Evolutionary conservation across 2,113 vertebrate genomes (phyloP), one percentile per base, ranked within the genome.

Genomic region (Oenanthe oenanthe): DNA sequence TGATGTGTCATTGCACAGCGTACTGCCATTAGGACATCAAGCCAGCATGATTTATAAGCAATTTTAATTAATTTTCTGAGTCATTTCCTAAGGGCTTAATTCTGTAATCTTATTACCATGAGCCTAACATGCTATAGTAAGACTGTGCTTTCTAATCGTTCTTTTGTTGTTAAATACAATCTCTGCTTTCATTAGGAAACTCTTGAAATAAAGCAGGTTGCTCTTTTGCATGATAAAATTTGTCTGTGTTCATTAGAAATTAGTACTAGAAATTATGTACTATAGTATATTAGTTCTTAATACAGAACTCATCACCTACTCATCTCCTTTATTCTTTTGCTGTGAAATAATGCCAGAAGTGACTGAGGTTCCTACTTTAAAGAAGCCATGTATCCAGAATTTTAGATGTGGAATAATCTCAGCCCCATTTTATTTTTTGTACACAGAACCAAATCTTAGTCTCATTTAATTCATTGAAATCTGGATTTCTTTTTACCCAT

Each of bases 21-120:
- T 48, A 84, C 60, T 85, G 60, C 72, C 92, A 96, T 92, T 91
- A 97, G 94, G 63, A 92, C 82, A 90, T 93, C 81, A 96, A 93
- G 78, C 32, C 57, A 96, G 61, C 6, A 75, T 85, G 61, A 89
- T 85, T 97, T 92, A 94, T 78, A 92, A 85, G 40, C 77, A 95
- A 96, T 92, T 96, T 94, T 97, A 95, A 91, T 93, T 92, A 96
- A 95, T 95, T 96, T 97, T 96, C 85, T 95, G 79, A 95, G 85
- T 91, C 70, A 94, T 94, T 93, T 94, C 88, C 91, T 97, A 48
- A 85, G 87, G 89, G 75, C 38, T 93, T 79, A 93, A 63, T 96
- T 92, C 82, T 96, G 92, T 96, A 89, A 93, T 93, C 86, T 83
- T 95, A 95, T 88, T 96, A 94, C n/a, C 87, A 62, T 65, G 53